Base-by-base conservation (phyloP, 1,140 invertebrate species). In the Meteorus sp. region DNA sequence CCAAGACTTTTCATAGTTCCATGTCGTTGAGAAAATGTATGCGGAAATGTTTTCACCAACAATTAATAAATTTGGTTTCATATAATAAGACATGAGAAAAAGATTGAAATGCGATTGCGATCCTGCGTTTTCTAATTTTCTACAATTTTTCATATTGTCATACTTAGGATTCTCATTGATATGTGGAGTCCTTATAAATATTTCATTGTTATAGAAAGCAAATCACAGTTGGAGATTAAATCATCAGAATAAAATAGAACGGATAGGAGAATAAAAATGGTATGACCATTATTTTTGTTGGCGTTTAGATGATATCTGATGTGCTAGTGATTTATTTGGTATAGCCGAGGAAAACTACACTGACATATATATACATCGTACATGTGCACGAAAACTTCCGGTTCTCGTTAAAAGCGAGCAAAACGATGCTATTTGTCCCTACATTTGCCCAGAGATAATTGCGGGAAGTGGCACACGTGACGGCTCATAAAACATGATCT, bases 391-490 rank as follows among this genome's bases (percentile, higher is more conserved):
- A 9, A 17, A 11, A 52, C 48, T 50, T 58, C 56, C 56, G 56
- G 29, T 41, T 17, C 33, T 58, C 47, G 35, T 58, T 50, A 41
- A 51, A 58, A 58, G 29, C 35, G n/a, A 45, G 56, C 25, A 15
- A 52, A 52, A 52, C 50, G 50, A 37, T 22, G 13, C 37, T 37
- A 59, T 59, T 52, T 59, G 56, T 59, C 48, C 48, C 56, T 13
- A 19, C 41, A 47, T 58, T 43, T 61, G 56, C 47, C 27, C 25
- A 19, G 43, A 43, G 44, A 61, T 65, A 66, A 71, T 72, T 71
- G 63, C 67, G 62, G 66, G 64, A 71, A 70, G 60, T 56, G 29
- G 59, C 37, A 61, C 47, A 50, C 44, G 54, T 60, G 56, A 52
- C 41, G 37, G n/a, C n/a, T 48, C 60, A 71, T 70, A 61, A 68